These are phyloP conservation scores for Microcebus tavaratra DNA, from an alignment of 2,113 vertebrate genomes.

Conservation along the genomic window DNA sequence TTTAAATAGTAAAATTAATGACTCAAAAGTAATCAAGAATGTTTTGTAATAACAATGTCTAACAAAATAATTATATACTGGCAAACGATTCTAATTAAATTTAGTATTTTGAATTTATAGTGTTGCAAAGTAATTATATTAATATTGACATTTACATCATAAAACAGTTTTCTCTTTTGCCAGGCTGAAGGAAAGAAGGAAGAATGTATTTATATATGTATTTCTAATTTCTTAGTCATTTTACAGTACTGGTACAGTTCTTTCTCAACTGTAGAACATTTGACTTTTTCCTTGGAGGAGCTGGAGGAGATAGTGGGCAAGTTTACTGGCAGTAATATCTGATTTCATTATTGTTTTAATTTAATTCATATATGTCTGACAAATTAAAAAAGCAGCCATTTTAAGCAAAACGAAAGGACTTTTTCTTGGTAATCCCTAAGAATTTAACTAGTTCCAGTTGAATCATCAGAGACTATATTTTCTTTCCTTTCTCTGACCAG, in stretches of 20 bases:
- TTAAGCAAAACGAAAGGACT: not conserved
- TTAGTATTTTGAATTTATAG: not conserved
- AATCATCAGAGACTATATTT: not conserved
- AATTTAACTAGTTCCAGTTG: not conserved
- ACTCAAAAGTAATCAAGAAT: constrained; percentile 26
- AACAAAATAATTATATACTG: not conserved
- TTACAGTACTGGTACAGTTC: not conserved
- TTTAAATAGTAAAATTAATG: not conserved
- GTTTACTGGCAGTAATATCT: not conserved
- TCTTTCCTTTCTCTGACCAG: not conserved
- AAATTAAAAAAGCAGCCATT: constrained; percentile 41
- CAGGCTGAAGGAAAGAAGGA: not conserved
- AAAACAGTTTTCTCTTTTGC: constrained; percentile 31
- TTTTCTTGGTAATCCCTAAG: constrained; percentile 30
- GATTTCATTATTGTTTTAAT: constrained; percentile 55
- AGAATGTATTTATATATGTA: not conserved
- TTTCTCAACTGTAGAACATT: not conserved
- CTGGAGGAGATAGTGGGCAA: not conserved
- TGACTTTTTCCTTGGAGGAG: not conserved
- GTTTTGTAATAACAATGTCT: not conserved
- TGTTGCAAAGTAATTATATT: not conserved
- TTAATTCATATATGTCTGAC: constrained; percentile 16
- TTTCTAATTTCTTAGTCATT: not conserved
- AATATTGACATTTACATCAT: not conserved
- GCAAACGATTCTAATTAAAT: not conserved